Evolutionary conservation across 2,888 invertebrate genomes (phyloP).

Genomic region (Agrotis ipsilon): DNA sequence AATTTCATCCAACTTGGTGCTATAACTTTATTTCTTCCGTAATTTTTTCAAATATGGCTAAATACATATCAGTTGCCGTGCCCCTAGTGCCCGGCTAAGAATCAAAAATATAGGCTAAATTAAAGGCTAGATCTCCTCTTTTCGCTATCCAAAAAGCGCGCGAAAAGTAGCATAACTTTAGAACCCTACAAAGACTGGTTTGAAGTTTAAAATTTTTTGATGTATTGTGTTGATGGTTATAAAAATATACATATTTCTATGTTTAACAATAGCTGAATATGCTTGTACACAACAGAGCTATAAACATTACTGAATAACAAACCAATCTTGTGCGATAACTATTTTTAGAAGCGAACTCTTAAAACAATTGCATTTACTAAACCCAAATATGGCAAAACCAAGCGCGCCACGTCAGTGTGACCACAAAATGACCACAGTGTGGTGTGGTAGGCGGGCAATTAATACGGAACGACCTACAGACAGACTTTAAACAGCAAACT

Average conservation of each 20-base stretch:
- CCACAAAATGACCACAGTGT: conserved; percentile 30
- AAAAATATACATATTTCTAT: too few relatives aligned
- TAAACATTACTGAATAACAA: background rate
- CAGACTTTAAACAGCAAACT: conserved; percentile 54
- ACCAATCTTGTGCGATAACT: conserved; percentile 7
- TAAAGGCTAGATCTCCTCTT: too few relatives aligned
- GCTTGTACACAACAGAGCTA: background rate
- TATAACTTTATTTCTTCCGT: background rate
- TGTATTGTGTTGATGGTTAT: too few relatives aligned
- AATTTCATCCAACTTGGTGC: background rate
- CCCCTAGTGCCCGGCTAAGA: too few relatives aligned
- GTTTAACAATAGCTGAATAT: background rate
- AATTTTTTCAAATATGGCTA: too few relatives aligned
- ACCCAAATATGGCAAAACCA: conserved; percentile 40
- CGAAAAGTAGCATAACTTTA: background rate
- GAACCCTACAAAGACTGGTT: too few relatives aligned
- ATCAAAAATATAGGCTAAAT: too few relatives aligned
- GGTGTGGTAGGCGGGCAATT: conserved; percentile 64
- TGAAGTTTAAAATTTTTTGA: too few relatives aligned
- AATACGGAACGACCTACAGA: conserved; percentile 50
- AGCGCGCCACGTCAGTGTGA: conserved; percentile 16
- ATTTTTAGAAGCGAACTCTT: conserved; percentile 38
- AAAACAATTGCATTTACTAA: conserved; percentile 27
- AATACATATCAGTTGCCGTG: too few relatives aligned
- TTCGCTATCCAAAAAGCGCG: too few relatives aligned